Evolutionary conservation across 2,113 vertebrate genomes (phyloP).

Genomic region (Sula dactylatra): DNA sequence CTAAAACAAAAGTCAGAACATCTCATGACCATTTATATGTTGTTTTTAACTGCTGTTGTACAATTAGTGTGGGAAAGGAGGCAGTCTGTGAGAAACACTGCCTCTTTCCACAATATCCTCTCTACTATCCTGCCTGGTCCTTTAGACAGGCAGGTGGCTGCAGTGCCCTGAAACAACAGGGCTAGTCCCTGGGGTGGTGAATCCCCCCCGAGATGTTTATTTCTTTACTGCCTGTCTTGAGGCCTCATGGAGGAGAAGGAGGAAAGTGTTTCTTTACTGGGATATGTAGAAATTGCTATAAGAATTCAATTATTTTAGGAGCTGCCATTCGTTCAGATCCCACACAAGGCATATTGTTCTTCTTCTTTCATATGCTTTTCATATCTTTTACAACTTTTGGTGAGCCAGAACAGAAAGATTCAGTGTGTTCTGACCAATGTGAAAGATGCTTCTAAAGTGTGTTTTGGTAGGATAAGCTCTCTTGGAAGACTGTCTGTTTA

Average conservation of each 20-base stretch:
- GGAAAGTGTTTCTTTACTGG: background rate
- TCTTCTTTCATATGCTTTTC: background rate
- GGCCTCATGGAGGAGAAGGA: background rate
- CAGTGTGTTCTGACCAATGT: background rate
- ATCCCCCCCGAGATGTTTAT: accelerated
- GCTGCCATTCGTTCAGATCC: background rate
- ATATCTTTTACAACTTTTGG: background rate
- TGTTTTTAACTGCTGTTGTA: background rate
- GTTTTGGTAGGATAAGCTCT: background rate
- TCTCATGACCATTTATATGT: background rate
- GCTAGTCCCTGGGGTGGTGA: background rate
- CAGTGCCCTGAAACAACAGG: background rate
- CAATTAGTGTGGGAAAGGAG: background rate
- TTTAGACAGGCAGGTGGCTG: background rate
- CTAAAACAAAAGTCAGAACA: background rate
- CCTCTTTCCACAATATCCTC: background rate
- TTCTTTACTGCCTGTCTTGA: background rate
- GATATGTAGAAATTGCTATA: background rate
- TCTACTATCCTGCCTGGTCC: background rate
- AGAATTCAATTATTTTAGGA: background rate
- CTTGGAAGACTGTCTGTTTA: background rate
- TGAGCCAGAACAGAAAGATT: background rate
- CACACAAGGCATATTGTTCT: background rate
- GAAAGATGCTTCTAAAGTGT: background rate
- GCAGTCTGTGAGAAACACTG: background rate